phyloP scores from a whole-genome alignment of 1,140 invertebrate genomes.

The Penaeus japonicus region DNA sequence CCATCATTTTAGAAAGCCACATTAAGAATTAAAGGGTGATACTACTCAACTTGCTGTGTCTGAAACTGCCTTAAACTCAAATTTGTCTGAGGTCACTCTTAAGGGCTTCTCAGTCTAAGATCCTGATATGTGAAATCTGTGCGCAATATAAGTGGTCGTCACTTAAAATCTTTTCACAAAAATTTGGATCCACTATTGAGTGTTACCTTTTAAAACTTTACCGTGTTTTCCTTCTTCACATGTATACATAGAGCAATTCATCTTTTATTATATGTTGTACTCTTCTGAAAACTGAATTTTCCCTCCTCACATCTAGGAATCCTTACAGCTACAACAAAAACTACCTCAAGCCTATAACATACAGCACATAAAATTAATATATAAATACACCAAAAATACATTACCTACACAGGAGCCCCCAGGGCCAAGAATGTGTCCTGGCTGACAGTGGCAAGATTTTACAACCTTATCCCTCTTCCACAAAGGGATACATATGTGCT shows the following conservation, averaged over 20 bases:
- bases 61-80: too few relatives aligned
- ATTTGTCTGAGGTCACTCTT: too few relatives aligned
- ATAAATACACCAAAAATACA: conserved; percentile 60
- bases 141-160: too few relatives aligned
- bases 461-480: conserved; percentile 69
- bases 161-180: too few relatives aligned
- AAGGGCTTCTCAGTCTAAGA: too few relatives aligned
- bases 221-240: not conserved
- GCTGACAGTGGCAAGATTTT: conserved; percentile 74
- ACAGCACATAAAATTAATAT: conserved; percentile 41
- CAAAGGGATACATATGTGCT: conserved; percentile 67
- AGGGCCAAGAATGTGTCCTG: conserved; percentile 72
- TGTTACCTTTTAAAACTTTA: too few relatives aligned
- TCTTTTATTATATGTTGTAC: not conserved
- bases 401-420: conserved; percentile 71
- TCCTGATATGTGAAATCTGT: too few relatives aligned
- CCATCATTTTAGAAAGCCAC: too few relatives aligned
- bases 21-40: too few relatives aligned
- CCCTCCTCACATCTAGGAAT: not conserved
- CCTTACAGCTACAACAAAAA: conserved; percentile 25
- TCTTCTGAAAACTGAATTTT: not conserved
- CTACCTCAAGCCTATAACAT: conserved; percentile 29
- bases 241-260: not conserved
- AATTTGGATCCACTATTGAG: too few relatives aligned
- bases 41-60: too few relatives aligned